These are phyloP conservation scores for Eubucco bourcierii DNA, from an alignment of 2,113 vertebrate species.

Conservation along the genomic window DNA sequence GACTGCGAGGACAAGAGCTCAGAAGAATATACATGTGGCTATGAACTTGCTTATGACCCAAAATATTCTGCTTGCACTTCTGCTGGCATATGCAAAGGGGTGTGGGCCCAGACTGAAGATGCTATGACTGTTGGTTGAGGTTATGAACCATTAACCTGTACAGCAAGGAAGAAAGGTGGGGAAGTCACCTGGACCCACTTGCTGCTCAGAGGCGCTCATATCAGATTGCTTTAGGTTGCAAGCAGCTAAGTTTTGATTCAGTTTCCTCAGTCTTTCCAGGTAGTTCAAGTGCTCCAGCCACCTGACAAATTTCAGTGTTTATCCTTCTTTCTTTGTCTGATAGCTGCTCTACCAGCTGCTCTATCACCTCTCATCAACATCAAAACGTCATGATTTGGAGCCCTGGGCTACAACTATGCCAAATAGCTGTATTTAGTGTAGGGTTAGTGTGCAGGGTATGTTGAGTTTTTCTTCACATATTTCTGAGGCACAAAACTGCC, in stretches of 20 bases:
- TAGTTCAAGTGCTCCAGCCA: neutral
- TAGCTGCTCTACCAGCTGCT: neutral
- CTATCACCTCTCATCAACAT: neutral
- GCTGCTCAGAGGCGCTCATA: neutral
- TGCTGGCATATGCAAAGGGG: fast-evolving
- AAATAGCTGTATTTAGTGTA: neutral
- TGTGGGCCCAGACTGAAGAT: fast-evolving
- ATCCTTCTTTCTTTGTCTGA: neutral
- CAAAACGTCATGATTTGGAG: neutral
- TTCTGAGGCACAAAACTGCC: constrained; percentile 1
- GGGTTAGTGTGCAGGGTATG: fast-evolving
- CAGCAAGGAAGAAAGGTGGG: neutral
- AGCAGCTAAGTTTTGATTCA: neutral
- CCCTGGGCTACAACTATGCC: neutral
- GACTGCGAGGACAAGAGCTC: neutral
- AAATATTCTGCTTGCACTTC: neutral
- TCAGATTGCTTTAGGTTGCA: neutral
- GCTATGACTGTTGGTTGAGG: fast-evolving
- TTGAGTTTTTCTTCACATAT: neutral
- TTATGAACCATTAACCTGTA: fast-evolving
- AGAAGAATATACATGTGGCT: neutral
- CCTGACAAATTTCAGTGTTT: neutral
- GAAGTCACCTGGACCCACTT: neutral
- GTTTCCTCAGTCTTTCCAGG: neutral
- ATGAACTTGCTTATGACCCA: neutral